phyloP scores from a whole-genome alignment of 1,140 invertebrate genomes.

The Magallana ariakensis region DNA sequence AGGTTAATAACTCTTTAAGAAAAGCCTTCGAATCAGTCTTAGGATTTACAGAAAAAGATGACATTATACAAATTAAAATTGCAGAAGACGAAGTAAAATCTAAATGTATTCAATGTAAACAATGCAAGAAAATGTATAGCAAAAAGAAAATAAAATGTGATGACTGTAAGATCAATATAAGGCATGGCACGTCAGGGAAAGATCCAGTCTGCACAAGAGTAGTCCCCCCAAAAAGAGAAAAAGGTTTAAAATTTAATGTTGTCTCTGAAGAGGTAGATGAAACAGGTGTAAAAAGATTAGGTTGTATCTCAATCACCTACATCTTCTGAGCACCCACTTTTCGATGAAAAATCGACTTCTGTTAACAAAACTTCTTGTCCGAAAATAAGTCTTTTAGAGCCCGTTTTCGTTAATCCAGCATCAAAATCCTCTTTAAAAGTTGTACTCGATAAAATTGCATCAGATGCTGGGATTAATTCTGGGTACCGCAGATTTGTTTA shows the following conservation, averaged over 20 bases:
- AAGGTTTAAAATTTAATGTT: not conserved
- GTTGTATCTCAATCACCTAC: not conserved
- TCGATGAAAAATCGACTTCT: too few relatives aligned
- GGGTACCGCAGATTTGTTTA: too few relatives aligned
- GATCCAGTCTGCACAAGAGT: too few relatives aligned
- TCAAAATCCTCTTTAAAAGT: not conserved
- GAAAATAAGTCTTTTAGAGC: not conserved
- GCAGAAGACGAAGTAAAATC: not conserved
- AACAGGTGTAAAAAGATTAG: not conserved
- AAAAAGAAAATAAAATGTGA: constrained; percentile 34
- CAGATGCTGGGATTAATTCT: constrained; percentile 36
- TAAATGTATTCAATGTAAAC: not conserved
- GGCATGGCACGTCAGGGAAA: not conserved
- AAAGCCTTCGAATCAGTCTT: not conserved
- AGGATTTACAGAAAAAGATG: not conserved
- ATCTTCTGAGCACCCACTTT: not conserved
- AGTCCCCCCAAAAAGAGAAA: not conserved
- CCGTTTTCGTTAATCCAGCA: constrained; percentile 39
- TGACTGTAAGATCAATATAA: constrained; percentile 4
- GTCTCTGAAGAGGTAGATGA: not conserved
- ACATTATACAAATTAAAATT: not conserved
- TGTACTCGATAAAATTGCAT: not conserved
- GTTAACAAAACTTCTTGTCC: not conserved
- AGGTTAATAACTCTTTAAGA: not conserved
- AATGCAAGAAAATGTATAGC: constrained; percentile 2